Percentiles rank a stretch among this genome's conserved stretches.
Conservation (phyloP, 92 coral and sea anemone genomes). For the Zoanthus sansibaricus region DNA sequence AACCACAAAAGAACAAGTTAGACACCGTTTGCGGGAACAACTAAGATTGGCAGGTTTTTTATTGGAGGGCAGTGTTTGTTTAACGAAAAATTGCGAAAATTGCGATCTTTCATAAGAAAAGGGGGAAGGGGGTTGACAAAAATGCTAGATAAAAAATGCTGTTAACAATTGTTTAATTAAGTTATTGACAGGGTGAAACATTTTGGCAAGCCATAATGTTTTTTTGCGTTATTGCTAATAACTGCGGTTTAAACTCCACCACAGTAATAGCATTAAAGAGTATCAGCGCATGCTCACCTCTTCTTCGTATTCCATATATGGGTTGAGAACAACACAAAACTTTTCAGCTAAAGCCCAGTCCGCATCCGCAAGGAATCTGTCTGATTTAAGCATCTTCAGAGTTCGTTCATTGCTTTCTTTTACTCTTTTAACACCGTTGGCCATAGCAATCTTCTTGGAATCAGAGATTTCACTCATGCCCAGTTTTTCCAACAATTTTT, state of each 20-base stretch:
- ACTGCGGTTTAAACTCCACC: background rate
- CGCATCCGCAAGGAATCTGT: constrained; percentile 98
- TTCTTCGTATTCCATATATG: constrained; percentile 83
- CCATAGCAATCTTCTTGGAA: constrained; percentile 97
- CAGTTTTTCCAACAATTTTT: constrained; percentile 87
- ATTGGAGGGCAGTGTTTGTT: too few relatives aligned
- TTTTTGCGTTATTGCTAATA: too few relatives aligned
- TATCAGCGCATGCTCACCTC: constrained; percentile 62
- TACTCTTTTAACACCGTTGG: constrained; percentile 87
- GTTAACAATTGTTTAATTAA: too few relatives aligned
- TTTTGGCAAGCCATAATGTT: too few relatives aligned
- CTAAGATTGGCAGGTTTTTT: too few relatives aligned
- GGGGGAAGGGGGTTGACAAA: too few relatives aligned
- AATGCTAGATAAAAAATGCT: too few relatives aligned
- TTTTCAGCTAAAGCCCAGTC: constrained; percentile 95
- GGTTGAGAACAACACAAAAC: constrained; percentile 87
- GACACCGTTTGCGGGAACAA: too few relatives aligned
- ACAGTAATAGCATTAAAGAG: background rate
- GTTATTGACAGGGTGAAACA: too few relatives aligned
- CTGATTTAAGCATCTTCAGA: constrained; percentile 95
- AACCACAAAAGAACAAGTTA: too few relatives aligned
- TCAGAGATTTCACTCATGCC: constrained; percentile 99
- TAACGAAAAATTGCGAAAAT: too few relatives aligned
- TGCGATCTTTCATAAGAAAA: too few relatives aligned
- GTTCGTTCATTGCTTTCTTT: constrained; percentile 91